Evolutionary conservation across 2,113 vertebrate genomes (phyloP), one percentile per base, ranked within the genome.

Genomic region (Girardinichthys multiradiatus): DNA sequence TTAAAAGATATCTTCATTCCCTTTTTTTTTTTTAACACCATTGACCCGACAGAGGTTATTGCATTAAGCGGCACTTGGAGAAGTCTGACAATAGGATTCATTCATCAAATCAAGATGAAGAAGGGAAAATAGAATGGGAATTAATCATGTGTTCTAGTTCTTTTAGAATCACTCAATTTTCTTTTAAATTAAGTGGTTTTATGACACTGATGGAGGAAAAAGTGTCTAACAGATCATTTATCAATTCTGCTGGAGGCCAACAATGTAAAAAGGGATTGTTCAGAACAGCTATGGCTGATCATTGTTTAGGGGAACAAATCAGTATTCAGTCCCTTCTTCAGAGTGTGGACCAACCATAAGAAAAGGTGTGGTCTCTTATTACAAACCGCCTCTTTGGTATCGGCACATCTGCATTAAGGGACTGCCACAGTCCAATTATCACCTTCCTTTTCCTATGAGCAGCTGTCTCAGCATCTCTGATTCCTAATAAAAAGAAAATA

Each of bases 301-400:
- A 70, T 57, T 59, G 64, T 48, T 58, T 64, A 13, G 24, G 29
- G 39, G 57, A 61, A 21, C 27, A 31, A 64, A 68, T 57, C 51
- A 62, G 37, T 70, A 65, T 66, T 63, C 74, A 48, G 70, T 26
- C 39, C 31, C 66, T 76, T 81, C 64, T 54, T n/a, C 48, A 54
- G 37, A 68, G 3, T 59, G 70, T 70, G 68, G 69, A 65, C 77
- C 27, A 60, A 81, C 79, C 84, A 82, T 65, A 87, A 72, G 74
- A 77, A 83, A 69, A 75, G 66, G 66, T 67, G 76, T 70, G 5
- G 77, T 69, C 86, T 76, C 77, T 73, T 75, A 85, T 90, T 76
- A 90, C 90, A 90, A 84, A 92, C 79, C 93, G 94, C 90, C 94
- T 97, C 96, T 98, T 98, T 97, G 96, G 97, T 95, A 95, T 95